These are phyloP conservation scores for Lepidochitona cinerea DNA, from an alignment of 2,888 invertebrate genomes.

Conservation along the genomic window DNA sequence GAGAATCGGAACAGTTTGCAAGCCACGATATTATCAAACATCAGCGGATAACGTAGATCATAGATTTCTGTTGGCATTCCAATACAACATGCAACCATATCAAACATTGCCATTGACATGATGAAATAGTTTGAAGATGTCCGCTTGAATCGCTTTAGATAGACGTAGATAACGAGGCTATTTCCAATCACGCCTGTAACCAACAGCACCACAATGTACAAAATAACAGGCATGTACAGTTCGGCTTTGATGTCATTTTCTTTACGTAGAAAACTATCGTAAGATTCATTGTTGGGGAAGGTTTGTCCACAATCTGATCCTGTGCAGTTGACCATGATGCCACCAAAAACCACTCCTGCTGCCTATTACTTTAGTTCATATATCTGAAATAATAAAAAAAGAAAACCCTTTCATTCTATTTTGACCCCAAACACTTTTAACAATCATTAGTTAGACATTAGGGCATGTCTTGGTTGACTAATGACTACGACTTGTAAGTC, in stretches of 20 bases:
- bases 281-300: too few species aligned
- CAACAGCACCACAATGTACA: slow-evolving; percentile 48
- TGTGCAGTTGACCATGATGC: too few species aligned
- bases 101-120: slow-evolving; percentile 56
- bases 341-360: too few species aligned
- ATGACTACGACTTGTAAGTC: too few species aligned
- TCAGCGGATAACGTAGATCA: slow-evolving; percentile 52
- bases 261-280: slow-evolving; percentile 18
- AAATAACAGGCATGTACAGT: slow-evolving; percentile 51
- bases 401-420: too few species aligned
- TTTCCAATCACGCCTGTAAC: slow-evolving; percentile 52
- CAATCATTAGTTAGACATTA: too few species aligned
- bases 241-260: slow-evolving; percentile 44
- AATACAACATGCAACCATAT: slow-evolving; percentile 52
- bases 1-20: slow-evolving; percentile 54
- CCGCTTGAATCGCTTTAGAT: slow-evolving; percentile 47
- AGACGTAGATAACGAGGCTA: slow-evolving; percentile 50
- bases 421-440: too few species aligned
- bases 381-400: too few species aligned
- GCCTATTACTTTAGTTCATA: too few species aligned
- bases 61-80: slow-evolving; percentile 55
- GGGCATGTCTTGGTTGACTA: too few species aligned
- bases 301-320: too few species aligned
- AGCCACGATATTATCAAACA: slow-evolving; percentile 47
- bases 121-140: slow-evolving; percentile 61